Percentiles rank a stretch among this genome's conserved stretches.
These are phyloP conservation scores for Thalassarche chlororhynchos DNA, from an alignment of 2,113 vertebrate species.

Conservation along the genomic window DNA sequence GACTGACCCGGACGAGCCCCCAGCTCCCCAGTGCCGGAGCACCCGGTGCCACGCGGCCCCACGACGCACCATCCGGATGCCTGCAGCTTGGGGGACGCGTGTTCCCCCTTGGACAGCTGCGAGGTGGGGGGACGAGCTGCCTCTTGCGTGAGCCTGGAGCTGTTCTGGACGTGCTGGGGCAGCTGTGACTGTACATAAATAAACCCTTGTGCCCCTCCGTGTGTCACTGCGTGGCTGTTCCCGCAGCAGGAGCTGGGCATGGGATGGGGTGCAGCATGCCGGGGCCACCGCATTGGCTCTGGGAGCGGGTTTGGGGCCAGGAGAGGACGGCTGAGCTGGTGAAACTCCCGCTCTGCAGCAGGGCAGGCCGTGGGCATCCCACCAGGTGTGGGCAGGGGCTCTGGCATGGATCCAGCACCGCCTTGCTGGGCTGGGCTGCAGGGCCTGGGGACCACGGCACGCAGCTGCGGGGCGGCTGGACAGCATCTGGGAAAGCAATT, in stretches of 20 bases:
- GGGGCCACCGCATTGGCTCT: fast-evolving
- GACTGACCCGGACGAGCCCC: neutral
- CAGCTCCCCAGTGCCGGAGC: neutral
- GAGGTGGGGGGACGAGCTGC: neutral
- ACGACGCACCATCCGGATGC: fast-evolving
- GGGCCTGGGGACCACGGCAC: fast-evolving
- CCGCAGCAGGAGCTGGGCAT: neutral
- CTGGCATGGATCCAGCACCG: fast-evolving
- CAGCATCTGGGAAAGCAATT: neutral
- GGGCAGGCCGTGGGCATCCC: neutral
- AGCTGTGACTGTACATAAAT: neutral
- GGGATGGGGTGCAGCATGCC: neutral
- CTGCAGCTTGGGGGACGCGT: fast-evolving
- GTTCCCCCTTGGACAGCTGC: neutral
- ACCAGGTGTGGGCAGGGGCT: neutral
- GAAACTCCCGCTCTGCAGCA: no score
- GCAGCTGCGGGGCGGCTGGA: neutral
- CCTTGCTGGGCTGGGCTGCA: neutral
- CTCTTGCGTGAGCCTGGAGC: neutral
- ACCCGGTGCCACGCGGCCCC: neutral
- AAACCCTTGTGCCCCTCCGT: neutral
- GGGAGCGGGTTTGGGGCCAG: neutral
- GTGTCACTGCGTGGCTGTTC: neutral
- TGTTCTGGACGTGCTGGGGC: neutral
- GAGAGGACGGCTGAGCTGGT: no score